Conservation (phyloP, 2,888 invertebrate species). For the Stenichneumon culpator region DNA sequence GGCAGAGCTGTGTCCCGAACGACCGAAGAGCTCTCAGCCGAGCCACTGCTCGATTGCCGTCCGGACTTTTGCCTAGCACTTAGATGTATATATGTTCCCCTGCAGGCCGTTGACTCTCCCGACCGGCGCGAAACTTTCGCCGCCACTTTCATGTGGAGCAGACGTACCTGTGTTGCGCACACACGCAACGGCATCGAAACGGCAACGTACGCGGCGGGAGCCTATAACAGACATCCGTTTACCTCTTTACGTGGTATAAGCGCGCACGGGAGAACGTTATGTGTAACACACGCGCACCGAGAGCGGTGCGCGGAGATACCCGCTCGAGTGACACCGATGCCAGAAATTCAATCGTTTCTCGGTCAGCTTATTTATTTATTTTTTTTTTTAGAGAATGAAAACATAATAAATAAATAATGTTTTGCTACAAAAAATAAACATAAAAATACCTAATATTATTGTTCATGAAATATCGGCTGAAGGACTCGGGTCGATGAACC, state of each 20-base stretch:
- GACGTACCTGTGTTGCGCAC: constrained; percentile 64
- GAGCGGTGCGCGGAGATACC: background rate
- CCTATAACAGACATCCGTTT: constrained; percentile 29
- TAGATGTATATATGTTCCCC: constrained; percentile 11
- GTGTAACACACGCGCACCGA: background rate
- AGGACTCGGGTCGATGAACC: too few relatives aligned
- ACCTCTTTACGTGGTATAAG: background rate
- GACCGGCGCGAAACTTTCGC: constrained; percentile 80
- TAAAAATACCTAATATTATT: too few relatives aligned
- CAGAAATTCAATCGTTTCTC: constrained; percentile 4
- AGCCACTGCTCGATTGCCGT: constrained; percentile 13
- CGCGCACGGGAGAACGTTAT: constrained; percentile 16
- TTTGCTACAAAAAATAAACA: too few relatives aligned
- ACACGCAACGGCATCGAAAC: constrained; percentile 21
- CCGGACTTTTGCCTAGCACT: constrained; percentile 19
- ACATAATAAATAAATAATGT: too few relatives aligned
- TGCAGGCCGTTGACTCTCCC: constrained; percentile 80
- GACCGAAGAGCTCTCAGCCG: background rate
- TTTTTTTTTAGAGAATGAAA: too few relatives aligned
- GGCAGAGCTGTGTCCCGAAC: background rate
- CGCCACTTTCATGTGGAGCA: constrained; percentile 81
- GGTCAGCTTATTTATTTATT: too few relatives aligned
- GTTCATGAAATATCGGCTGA: too few relatives aligned
- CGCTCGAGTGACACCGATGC: constrained; percentile 50
- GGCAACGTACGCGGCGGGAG: background rate